Evolutionary conservation across 2,888 invertebrate genomes (phyloP).

Genomic region (Deilephila porcellus): DNA sequence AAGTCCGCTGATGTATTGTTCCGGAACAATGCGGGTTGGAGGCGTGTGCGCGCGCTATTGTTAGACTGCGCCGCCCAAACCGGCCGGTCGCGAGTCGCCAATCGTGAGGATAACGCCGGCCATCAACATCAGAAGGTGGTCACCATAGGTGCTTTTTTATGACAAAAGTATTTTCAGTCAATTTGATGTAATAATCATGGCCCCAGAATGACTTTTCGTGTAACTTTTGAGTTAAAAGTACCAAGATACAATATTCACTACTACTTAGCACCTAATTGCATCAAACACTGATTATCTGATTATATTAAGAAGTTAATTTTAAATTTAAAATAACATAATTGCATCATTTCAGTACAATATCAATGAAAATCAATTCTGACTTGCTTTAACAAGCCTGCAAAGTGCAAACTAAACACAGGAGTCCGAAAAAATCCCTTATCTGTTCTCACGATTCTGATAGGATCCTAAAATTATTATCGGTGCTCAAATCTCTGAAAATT

Average conservation of each 20-base stretch:
- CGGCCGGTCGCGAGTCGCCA: slow-evolving; percentile 67
- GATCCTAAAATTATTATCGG: neutral
- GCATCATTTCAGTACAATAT: too few species aligned
- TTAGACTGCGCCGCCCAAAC: slow-evolving; percentile 70
- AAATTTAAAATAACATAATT: too few species aligned
- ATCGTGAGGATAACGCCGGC: neutral
- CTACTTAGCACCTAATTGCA: too few species aligned
- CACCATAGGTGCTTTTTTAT: neutral
- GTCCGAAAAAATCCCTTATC: too few species aligned
- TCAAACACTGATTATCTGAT: too few species aligned
- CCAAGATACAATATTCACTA: neutral
- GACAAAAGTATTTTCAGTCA: too few species aligned
- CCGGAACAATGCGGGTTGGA: slow-evolving; percentile 55
- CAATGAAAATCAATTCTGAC: too few species aligned
- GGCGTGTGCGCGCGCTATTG: slow-evolving; percentile 55
- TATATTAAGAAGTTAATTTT: too few species aligned
- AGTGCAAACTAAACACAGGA: too few species aligned
- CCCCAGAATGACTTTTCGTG: neutral
- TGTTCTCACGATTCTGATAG: neutral
- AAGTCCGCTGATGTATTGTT: slow-evolving; percentile 49
- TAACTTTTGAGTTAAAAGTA: neutral
- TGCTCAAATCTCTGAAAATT: neutral
- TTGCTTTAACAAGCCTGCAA: too few species aligned
- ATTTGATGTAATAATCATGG: too few species aligned
- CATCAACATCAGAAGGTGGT: neutral